phyloP scores from a whole-genome alignment of 2,888 invertebrate genomes.

The Xanthia togata region DNA sequence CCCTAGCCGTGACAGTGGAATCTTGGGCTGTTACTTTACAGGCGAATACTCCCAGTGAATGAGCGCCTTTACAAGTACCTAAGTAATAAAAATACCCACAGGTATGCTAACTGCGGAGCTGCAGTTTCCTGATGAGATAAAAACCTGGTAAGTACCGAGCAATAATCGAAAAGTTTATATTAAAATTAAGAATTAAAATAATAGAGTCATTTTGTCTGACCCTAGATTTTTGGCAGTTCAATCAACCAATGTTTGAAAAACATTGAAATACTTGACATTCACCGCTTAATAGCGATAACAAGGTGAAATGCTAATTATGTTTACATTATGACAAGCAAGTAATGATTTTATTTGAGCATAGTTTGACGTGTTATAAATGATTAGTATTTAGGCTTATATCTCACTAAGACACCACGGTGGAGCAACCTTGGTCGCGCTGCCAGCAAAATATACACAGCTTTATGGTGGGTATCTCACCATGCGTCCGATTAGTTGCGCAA shows the following conservation, averaged over 20 bases:
- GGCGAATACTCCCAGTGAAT: no score
- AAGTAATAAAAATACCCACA: not conserved
- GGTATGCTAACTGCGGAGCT: not conserved
- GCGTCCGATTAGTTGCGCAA: no score
- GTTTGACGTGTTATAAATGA: not conserved
- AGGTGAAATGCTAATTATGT: constrained; percentile 19
- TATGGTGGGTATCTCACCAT: no score
- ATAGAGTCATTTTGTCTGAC: not conserved
- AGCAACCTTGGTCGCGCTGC: no score
- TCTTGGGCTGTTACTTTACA: no score
- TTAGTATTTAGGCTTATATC: no score
- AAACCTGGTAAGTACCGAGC: not conserved
- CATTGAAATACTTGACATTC: constrained; percentile 24
- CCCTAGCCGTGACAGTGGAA: no score
- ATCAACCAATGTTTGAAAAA: constrained; percentile 10
- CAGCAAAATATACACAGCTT: no score
- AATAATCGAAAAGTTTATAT: not conserved
- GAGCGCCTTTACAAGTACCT: not conserved
- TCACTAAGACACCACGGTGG: no score
- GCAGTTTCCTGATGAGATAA: not conserved
- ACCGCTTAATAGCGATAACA: not conserved
- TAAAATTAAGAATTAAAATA: not conserved
- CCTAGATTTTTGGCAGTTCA: not conserved
- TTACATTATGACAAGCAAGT: not conserved
- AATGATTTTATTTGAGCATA: constrained; percentile 1